Evolutionary conservation across 2,888 invertebrate species (phyloP).

Genomic region (Epinotia brunnichana): DNA sequence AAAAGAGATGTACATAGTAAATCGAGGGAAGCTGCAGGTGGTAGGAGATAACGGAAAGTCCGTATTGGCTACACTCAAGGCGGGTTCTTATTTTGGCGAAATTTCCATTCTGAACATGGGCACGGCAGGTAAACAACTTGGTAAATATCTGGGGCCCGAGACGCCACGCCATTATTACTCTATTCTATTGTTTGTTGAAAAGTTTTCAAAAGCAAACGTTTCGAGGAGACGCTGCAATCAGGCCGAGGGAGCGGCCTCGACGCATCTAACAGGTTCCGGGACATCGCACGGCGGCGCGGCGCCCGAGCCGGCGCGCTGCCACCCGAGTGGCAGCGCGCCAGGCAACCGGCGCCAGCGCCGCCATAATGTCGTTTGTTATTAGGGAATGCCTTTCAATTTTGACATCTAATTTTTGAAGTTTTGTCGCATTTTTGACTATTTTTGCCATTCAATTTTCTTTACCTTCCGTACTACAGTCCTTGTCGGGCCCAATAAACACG

Average conservation of each 20-base stretch:
- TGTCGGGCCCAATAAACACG: constrained; percentile 26
- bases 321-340: constrained; percentile 47
- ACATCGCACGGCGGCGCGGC: constrained; percentile 70
- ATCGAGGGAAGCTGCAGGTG: constrained; percentile 96
- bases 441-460: constrained; percentile 45
- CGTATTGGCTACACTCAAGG: constrained; percentile 97
- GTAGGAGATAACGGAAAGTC: constrained; percentile 98
- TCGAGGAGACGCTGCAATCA: constrained; percentile 83
- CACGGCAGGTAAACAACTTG: constrained; percentile 99
- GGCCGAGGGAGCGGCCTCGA: constrained; percentile 82
- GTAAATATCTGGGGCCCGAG: constrained; percentile 91
- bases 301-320: constrained; percentile 48
- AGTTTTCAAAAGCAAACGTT: constrained; percentile 80
- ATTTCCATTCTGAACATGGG: constrained; percentile 99
- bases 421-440: constrained; percentile 61
- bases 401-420: constrained; percentile 56
- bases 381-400: constrained; percentile 71
- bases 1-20: constrained; percentile 99
- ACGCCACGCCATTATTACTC: constrained; percentile 83
- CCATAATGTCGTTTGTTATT: constrained; percentile 54
- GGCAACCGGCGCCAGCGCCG: constrained; percentile 65
- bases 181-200: constrained; percentile 73
- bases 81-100: constrained; percentile 99
- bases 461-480: constrained; percentile 31
- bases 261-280: constrained; percentile 80